Evolutionary conservation across 2,113 vertebrate species (phyloP).

Genomic region (Rhineura floridana): DNA sequence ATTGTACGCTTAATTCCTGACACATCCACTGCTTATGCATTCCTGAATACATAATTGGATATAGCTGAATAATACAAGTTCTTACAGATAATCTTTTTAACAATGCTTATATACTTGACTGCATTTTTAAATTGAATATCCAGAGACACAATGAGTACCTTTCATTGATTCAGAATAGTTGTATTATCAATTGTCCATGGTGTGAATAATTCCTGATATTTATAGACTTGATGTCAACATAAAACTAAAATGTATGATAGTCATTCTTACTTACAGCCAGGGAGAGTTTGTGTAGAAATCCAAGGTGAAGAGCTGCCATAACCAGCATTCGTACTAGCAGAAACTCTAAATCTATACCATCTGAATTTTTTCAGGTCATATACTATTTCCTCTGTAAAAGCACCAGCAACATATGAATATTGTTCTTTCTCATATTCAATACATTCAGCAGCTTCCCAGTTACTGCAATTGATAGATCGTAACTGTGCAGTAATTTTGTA

Average conservation of each 20-base stretch:
- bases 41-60: neutral
- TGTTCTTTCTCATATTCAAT: constrained; percentile 77
- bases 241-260: neutral
- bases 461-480: constrained; percentile 76
- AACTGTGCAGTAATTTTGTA: constrained; percentile 86
- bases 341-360: constrained; percentile 88
- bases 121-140: neutral
- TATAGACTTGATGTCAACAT: neutral
- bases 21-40: neutral
- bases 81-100: too few species aligned
- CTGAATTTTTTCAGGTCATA: constrained; percentile 87
- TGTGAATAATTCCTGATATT: neutral
- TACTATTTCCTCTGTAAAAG: constrained; percentile 76
- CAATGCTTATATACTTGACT: neutral
- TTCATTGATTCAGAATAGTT: neutral
- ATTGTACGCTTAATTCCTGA: neutral
- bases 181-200: neutral
- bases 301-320: constrained; percentile 85
- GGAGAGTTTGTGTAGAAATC: constrained; percentile 83
- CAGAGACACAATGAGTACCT: neutral
- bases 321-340: constrained; percentile 89
- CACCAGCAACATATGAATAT: constrained; percentile 72
- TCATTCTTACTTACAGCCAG: constrained; percentile 85
- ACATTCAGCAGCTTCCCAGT: constrained; percentile 80
- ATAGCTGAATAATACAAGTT: neutral